Conservation (phyloP, 2,797 vertebrate genomes). For the Thunnus albacares region DNA sequence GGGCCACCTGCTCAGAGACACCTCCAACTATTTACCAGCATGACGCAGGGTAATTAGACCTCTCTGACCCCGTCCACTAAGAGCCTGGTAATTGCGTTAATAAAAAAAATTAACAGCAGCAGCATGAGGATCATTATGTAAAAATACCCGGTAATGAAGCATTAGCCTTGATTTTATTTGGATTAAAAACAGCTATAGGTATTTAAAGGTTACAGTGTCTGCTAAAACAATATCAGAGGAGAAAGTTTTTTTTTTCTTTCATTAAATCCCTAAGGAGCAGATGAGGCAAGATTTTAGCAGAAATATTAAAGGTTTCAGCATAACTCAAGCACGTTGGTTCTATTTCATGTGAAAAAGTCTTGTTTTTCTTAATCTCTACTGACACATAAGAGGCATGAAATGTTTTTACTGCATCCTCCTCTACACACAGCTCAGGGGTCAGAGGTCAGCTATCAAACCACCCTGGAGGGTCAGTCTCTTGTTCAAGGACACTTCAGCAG, state of each 20-base stretch:
- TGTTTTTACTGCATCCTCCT: background rate
- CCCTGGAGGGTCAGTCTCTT: background rate
- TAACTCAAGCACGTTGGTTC: background rate
- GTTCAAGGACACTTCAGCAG: constrained; percentile 6
- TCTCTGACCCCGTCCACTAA: constrained; percentile 84
- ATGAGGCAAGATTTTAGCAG: constrained; percentile 19
- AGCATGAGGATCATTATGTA: constrained; percentile 90
- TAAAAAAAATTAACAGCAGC: constrained; percentile 87
- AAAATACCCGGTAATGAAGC: constrained; percentile 90
- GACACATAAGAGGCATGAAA: background rate
- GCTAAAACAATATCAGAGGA: constrained; percentile 68
- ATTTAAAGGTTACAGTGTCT: constrained; percentile 81
- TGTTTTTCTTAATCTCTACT: background rate
- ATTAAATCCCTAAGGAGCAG: constrained; percentile 51
- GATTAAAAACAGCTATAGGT: constrained; percentile 89
- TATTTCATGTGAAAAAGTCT: background rate
- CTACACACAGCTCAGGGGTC: background rate
- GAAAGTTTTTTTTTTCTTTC: constrained; percentile 46
- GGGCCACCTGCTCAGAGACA: constrained; percentile 92
- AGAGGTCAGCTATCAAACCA: background rate
- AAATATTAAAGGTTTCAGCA: constrained; percentile 22
- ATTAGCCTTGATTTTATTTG: constrained; percentile 91
- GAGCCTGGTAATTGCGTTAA: constrained; percentile 89
- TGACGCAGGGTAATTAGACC: constrained; percentile 89
- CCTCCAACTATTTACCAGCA: constrained; percentile 87